Conservation (phyloP, 2,797 vertebrate species). For the Tiaroga cobitis region DNA sequence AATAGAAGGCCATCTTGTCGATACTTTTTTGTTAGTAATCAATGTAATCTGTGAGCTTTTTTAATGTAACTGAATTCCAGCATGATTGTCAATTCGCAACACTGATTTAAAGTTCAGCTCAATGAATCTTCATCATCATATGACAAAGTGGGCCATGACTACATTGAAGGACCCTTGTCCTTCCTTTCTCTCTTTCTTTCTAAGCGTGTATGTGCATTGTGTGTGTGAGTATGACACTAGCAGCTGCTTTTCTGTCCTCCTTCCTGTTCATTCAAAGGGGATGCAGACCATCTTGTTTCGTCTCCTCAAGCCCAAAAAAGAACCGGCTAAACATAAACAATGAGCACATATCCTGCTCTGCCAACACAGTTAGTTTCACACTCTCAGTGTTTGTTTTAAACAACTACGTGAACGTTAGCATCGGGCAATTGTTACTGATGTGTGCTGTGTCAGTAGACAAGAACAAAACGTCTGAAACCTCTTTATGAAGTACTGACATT, state of each 20-base stretch:
- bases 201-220: slow-evolving; percentile 35
- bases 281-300: slow-evolving; percentile 74
- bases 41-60: neutral
- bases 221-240: slow-evolving; percentile 12
- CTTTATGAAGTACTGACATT: neutral
- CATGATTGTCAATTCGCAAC: neutral
- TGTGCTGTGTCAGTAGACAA: slow-evolving; percentile 1
- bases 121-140: neutral
- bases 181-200: neutral
- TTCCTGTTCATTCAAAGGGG: slow-evolving; percentile 63
- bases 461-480: neutral
- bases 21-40: neutral
- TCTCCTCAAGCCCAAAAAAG: slow-evolving; percentile 71
- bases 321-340: slow-evolving; percentile 70
- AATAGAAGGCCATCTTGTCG: neutral
- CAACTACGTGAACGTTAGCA: neutral
- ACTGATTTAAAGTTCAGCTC: neutral
- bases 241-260: slow-evolving; percentile 56
- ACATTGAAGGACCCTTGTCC: slow-evolving; percentile 7
- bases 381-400: slow-evolving; percentile 32
- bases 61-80: neutral
- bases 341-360: slow-evolving; percentile 71
- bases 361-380: slow-evolving; percentile 34
- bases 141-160: slow-evolving; percentile 9
- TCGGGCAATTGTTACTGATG: slow-evolving; percentile 12